These are phyloP conservation scores for Drosophila orosa DNA, from an alignment of 1,140 invertebrate species.

Conservation along the genomic window DNA sequence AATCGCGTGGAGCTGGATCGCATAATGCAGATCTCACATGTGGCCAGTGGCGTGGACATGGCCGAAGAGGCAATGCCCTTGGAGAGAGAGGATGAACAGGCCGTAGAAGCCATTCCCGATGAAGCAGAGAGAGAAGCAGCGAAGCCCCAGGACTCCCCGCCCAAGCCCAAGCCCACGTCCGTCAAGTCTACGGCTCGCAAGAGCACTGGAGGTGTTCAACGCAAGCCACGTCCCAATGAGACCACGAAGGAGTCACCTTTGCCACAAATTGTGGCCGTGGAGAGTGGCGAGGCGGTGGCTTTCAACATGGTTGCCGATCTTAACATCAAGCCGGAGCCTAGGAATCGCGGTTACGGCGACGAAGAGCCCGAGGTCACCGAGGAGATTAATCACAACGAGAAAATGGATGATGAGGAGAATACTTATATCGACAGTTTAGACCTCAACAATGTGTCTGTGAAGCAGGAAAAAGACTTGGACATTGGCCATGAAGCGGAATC, in stretches of 20 bases:
- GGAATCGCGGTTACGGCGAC: constrained; percentile 61
- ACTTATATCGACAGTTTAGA: constrained; percentile 67
- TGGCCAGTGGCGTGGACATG: constrained; percentile 71
- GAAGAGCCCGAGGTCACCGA: constrained; percentile 28
- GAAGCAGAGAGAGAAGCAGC: background rate
- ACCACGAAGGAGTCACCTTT: constrained; percentile 7
- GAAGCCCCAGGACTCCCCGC: background rate
- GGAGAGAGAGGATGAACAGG: constrained; percentile 23
- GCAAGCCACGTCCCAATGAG: background rate
- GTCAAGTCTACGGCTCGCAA: constrained; percentile 62
- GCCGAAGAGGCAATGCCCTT: constrained; percentile 53
- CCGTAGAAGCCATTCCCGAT: constrained; percentile 46
- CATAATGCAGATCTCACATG: constrained; percentile 68
- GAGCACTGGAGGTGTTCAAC: constrained; percentile 46
- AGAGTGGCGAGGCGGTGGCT: constrained; percentile 48
- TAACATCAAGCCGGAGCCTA: constrained; percentile 71
- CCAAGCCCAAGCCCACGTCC: background rate
- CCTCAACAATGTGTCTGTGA: constrained; percentile 64
- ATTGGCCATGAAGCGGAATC: constrained; percentile 47
- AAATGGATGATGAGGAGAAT: constrained; percentile 57
- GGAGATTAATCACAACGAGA: constrained; percentile 66
- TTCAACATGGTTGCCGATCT: constrained; percentile 35
- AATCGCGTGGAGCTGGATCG: constrained; percentile 75
- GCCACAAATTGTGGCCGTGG: constrained; percentile 65
- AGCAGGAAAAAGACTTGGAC: constrained; percentile 73